These are phyloP conservation scores for Temnopleurus reevesii DNA, from an alignment of 53 echinoderm and acorn worm species.

Conservation along the genomic window DNA sequence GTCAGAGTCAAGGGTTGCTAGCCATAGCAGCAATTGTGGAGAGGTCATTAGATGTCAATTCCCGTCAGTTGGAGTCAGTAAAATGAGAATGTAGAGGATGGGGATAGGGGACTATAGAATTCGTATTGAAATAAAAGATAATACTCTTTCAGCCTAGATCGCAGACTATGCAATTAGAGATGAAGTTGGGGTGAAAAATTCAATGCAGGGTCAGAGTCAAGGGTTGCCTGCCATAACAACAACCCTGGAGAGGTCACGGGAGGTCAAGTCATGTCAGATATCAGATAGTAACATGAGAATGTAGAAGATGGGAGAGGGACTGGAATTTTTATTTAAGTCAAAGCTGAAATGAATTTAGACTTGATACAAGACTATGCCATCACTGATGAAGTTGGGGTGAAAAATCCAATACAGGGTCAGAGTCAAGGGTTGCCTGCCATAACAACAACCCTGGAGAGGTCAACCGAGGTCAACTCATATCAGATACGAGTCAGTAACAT, in stretches of 20 bases:
- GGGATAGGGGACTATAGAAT: no score
- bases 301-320: no score
- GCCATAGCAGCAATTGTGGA: no score
- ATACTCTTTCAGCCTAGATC: neutral
- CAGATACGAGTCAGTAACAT: neutral
- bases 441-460: slow-evolving; percentile 28
- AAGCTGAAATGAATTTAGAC: neutral
- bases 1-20: no score
- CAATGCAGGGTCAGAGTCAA: neutral
- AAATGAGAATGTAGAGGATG: no score
- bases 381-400: slow-evolving; percentile 22
- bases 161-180: neutral
- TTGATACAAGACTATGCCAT: neutral
- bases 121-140: no score
- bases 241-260: neutral
- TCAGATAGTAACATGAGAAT: neutral
- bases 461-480: neutral
- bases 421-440: slow-evolving; percentile 14
- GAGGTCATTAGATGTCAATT: no score
- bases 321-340: no score
- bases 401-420: neutral
- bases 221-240: slow-evolving; percentile 18
- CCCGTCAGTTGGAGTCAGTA: no score
- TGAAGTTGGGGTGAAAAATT: slow-evolving; percentile 14
- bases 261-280: slow-evolving; percentile 10